Conservation (phyloP, 2,888 invertebrate genomes). For the Latheticus oryzae region DNA sequence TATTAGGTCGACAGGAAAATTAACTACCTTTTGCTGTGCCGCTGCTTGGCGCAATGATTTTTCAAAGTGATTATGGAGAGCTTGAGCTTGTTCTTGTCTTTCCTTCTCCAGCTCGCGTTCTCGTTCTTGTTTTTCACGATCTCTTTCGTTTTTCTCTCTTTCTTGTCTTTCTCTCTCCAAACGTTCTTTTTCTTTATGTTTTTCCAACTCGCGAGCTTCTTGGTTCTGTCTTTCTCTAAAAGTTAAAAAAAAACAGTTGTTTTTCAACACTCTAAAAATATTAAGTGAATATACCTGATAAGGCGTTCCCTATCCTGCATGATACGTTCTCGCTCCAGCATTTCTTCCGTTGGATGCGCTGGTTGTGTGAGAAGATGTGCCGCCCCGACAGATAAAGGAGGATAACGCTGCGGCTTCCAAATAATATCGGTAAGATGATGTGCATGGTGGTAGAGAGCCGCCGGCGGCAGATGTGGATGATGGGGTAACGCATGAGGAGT, state of each 20-base stretch:
- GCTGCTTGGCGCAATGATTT: constrained; percentile 82
- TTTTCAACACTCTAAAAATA: constrained; percentile 1
- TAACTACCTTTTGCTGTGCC: constrained; percentile 79
- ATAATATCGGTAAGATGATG: constrained; percentile 67
- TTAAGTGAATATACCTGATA: constrained; percentile 71
- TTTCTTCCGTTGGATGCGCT: constrained; percentile 64
- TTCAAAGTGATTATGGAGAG: constrained; percentile 90
- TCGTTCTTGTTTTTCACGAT: constrained; percentile 64
- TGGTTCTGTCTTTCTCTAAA: constrained; percentile 69
- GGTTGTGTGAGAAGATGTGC: constrained; percentile 63
- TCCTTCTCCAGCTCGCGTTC: constrained; percentile 69
- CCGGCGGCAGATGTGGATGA: constrained; percentile 57
- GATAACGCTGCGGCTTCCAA: constrained; percentile 70
- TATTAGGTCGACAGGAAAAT: constrained; percentile 7
- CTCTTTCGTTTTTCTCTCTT: constrained; percentile 66
- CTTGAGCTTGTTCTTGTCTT: constrained; percentile 74
- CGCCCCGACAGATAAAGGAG: constrained; percentile 68
- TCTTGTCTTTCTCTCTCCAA: constrained; percentile 63
- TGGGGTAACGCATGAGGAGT: constrained; percentile 60
- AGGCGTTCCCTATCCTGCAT: constrained; percentile 75
- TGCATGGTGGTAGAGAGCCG: constrained; percentile 56
- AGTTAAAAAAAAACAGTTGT: constrained; percentile 7
- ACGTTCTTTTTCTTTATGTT: constrained; percentile 68
- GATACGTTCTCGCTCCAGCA: constrained; percentile 67
- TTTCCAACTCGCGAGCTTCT: constrained; percentile 74